A percentile compares a stretch with the other conserved stretches of the same genome.
phyloP scores from a whole-genome alignment of 2,888 invertebrate genomes.

The Nemapogon koenigi region DNA sequence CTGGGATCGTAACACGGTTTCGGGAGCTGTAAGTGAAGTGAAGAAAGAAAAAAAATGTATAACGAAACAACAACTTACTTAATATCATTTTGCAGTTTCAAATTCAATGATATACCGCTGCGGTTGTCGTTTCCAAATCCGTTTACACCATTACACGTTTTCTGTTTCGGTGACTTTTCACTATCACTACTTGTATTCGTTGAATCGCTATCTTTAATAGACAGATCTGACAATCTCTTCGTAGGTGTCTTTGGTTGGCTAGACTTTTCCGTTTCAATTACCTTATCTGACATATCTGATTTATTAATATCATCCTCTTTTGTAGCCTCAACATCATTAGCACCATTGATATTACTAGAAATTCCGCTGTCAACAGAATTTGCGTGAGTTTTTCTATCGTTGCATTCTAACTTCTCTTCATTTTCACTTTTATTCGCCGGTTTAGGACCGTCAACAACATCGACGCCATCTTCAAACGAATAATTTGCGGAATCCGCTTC shows the following conservation, averaged over 20 bases:
- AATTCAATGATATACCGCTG: slow-evolving; percentile 47
- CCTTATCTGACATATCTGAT: neutral
- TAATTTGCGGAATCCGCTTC: slow-evolving; percentile 48
- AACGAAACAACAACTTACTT: neutral
- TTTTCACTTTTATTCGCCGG: slow-evolving; percentile 25
- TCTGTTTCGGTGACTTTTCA: slow-evolving; percentile 36
- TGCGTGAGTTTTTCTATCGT: slow-evolving; percentile 38
- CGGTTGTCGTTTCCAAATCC: slow-evolving; percentile 32
- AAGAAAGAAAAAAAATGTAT: neutral
- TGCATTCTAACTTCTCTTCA: slow-evolving; percentile 22
- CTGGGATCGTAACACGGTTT: too few species aligned
- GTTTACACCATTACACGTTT: slow-evolving; percentile 22
- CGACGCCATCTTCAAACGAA: slow-evolving; percentile 50
- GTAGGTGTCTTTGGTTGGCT: slow-evolving; percentile 25
- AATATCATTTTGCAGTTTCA: slow-evolving; percentile 6
- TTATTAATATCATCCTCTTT: neutral
- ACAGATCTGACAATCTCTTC: slow-evolving; percentile 41
- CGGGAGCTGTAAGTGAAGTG: too few species aligned
- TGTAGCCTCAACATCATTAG: slow-evolving; percentile 15
- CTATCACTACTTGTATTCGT: slow-evolving; percentile 44
- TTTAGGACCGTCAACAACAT: slow-evolving; percentile 41
- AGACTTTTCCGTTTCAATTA: too few species aligned
- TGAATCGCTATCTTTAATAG: slow-evolving; percentile 39
- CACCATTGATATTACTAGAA: slow-evolving; percentile 38
- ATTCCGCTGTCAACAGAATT: slow-evolving; percentile 56